A percentile compares a stretch with the other conserved stretches of the same genome.
These are phyloP conservation scores for Poeciliopsis infans DNA, from an alignment of 2,797 vertebrate genomes.

Conservation along the genomic window DNA sequence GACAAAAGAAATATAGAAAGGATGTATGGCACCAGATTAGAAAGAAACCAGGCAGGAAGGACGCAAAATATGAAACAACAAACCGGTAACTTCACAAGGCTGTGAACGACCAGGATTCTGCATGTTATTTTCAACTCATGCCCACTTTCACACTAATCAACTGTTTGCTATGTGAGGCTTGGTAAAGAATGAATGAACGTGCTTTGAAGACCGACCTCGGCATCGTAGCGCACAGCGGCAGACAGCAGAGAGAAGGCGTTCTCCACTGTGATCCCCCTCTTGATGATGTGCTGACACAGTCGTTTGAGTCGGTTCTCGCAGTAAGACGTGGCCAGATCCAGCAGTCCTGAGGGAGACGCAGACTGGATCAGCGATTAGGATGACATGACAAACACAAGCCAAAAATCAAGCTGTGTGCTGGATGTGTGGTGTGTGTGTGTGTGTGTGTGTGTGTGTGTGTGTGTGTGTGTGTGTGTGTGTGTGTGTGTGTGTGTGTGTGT, in stretches of 20 bases:
- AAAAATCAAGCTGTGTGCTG: neutral
- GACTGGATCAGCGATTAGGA: neutral
- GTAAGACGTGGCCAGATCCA: slow-evolving; percentile 97
- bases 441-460: too few species aligned
- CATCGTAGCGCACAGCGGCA: slow-evolving; percentile 95
- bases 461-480: too few species aligned
- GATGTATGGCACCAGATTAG: neutral
- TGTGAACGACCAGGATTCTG: neutral
- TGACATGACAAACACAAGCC: neutral
- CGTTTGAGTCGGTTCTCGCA: slow-evolving; percentile 96
- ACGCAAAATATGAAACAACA: neutral
- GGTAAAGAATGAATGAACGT: neutral
- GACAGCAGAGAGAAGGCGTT: slow-evolving; percentile 97
- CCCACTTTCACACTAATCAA: neutral
- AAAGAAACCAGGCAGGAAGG: neutral
- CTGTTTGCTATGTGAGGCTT: neutral
- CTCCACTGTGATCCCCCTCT: slow-evolving; percentile 93
- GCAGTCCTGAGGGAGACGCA: slow-evolving; percentile 81
- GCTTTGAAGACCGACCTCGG: slow-evolving; percentile 83
- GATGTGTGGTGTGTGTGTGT: neutral
- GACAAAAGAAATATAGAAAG: neutral
- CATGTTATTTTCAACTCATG: neutral
- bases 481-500: neutral
- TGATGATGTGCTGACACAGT: slow-evolving; percentile 96
- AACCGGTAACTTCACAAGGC: neutral